These are phyloP conservation scores for Anguilla megastoma DNA, from an alignment of 2,797 vertebrate genomes.

Conservation along the genomic window DNA sequence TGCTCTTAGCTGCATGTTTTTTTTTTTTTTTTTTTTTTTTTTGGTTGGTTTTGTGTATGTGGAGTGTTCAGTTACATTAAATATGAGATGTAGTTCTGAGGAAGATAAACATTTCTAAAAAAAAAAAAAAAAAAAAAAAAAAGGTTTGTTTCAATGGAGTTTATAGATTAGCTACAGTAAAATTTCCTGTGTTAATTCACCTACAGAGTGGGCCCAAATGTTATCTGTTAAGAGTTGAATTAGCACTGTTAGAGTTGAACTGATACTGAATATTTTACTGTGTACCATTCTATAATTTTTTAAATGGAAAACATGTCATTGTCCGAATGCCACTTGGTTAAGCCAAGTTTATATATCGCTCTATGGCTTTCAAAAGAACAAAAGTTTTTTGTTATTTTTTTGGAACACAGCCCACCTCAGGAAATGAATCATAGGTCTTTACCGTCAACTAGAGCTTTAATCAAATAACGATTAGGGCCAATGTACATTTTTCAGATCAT, in stretches of 20 bases:
- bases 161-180: background rate
- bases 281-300: background rate
- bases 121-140: background rate
- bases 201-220: too few relatives aligned
- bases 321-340: background rate
- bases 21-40: background rate
- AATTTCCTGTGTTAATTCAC: too few relatives aligned
- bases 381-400: background rate
- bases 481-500: background rate
- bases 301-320: background rate
- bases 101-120: background rate
- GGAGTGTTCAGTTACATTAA: background rate
- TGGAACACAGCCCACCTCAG: background rate
- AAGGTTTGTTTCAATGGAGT: background rate
- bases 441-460: background rate
- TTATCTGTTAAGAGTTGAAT: too few relatives aligned
- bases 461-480: background rate
- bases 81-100: background rate
- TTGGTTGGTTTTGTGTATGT: too few relatives aligned
- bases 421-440: background rate
- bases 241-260: too few relatives aligned
- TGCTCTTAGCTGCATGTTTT: background rate
- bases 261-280: too few relatives aligned
- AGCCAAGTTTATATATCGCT: background rate
- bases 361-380: conserved; percentile 6